Base-by-base conservation (phyloP, 2,113 vertebrate genomes). In the Cromileptes altivelis region DNA sequence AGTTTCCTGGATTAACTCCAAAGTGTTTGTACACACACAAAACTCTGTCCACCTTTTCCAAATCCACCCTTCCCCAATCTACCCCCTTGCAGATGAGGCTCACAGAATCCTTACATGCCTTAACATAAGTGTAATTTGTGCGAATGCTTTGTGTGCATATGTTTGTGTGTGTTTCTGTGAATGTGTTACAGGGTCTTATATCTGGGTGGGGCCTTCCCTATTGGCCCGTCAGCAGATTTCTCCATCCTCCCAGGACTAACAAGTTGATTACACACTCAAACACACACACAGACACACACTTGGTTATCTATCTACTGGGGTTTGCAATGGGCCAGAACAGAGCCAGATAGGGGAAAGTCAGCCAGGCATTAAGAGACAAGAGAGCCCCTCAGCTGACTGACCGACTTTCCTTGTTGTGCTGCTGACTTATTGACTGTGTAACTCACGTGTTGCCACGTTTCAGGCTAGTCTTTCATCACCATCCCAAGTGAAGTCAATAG, bases 1-100 rank as follows among this genome's bases (percentile, higher is more conserved):
- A 88, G 42, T 87, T 89, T 91, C 87, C 88, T 90, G 88, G 91
- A 93, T 80, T 52, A 78, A 79, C 74, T 90, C 88, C 86, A 91
- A 58, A 80, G 68, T 81, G 50, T 90, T 68, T 89, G 80, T 80
- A 85, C 76, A 81, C 65, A 82, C 76, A 53, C 53, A 81, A 62
- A 84, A 88, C 86, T 50, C 37, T 42, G 15, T 84, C 37, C 57
- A 67, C 37, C 61, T 85, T 81, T 89, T 76, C 81, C 74, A 74
- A 40, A 78, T 80, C 78, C 68, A 70, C 80, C 82, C 81, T 78
- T 73, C 10, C 40, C 84, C 30, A 78, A 14, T 52, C 60, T 75
- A 65, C 23, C 47, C 27, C 5, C 23, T 55, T 52, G 17, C 70
- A 84, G 65, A 86, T 63, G 77, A 56, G 42, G 30, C 42, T 81